A percentile compares a stretch with the other conserved stretches of the same genome.
These are phyloP conservation scores for Oeneis ivallda DNA, from an alignment of 2,888 invertebrate species.

Conservation along the genomic window DNA sequence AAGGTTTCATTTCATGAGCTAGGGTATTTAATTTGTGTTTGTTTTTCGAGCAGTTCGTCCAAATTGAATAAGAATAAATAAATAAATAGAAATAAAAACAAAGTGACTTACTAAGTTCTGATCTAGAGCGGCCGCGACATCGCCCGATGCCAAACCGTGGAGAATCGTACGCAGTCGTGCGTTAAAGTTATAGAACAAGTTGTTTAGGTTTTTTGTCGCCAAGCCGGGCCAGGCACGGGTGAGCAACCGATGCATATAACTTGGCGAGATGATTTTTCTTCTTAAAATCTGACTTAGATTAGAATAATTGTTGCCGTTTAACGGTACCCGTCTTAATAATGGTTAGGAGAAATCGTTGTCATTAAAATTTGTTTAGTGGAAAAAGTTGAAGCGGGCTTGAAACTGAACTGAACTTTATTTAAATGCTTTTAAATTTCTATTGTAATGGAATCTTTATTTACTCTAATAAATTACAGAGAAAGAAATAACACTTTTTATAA, in stretches of 20 bases:
- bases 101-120: slow-evolving; percentile 13
- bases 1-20: too few species aligned
- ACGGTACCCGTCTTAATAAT: slow-evolving; percentile 23
- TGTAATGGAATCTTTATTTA: too few species aligned
- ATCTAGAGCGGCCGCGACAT: slow-evolving; percentile 23
- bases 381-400: neutral
- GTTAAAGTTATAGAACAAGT: slow-evolving; percentile 56
- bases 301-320: slow-evolving; percentile 36
- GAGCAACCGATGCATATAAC: slow-evolving; percentile 31
- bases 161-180: slow-evolving; percentile 57
- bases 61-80: slow-evolving; percentile 8
- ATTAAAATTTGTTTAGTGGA: slow-evolving; percentile 22
- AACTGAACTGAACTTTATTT: too few species aligned
- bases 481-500: too few species aligned
- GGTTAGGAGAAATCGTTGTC: slow-evolving; percentile 27
- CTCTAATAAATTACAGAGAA: too few species aligned
- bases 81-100: slow-evolving; percentile 12
- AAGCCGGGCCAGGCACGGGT: slow-evolving; percentile 39
- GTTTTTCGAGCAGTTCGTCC: neutral
- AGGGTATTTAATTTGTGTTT: too few species aligned
- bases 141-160: slow-evolving; percentile 45
- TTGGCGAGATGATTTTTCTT: slow-evolving; percentile 17
- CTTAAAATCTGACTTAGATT: slow-evolving; percentile 31
- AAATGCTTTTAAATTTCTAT: too few species aligned
- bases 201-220: slow-evolving; percentile 49